Evolutionary conservation across 2,888 invertebrate genomes (phyloP), one percentile per base, ranked within the genome.

Genomic region (Cacoxenus indagator): DNA sequence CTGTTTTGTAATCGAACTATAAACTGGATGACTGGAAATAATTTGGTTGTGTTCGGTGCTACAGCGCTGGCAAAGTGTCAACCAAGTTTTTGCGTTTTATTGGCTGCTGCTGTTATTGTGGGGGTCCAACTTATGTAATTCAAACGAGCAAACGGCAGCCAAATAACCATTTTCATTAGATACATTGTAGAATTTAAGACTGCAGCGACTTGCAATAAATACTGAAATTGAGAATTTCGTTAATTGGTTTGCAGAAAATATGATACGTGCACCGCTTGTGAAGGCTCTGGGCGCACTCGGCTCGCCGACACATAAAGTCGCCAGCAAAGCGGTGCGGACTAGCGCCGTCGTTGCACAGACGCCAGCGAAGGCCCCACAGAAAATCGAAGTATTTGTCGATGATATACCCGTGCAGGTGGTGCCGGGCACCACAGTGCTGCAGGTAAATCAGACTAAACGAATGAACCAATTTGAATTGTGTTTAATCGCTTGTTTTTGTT

Each of bases 381-480:
- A 94, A 85, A 91, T 98, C 54, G 98, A 99, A 90, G 94, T 99
- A 59, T 99, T 98, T 89, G 95, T 99, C 82, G 97, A 99, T 91
- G 99, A 98, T 88, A 95, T 96, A 87, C 93, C 95, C 73, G 97
- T 99, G 1, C 90, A 94, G 84, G 99, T 99, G 45, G 93, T 94
- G 55, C 98, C 99, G 27, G 99, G 99, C 67, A 98, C 98, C 31
- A 99, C 99, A 55, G 96, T 99, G 26, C 90, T 99, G 71, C 97
- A 97, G 92, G 97, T 96, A 88, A 84, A 70, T 9, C 27, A 43
- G 73, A 69, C 4, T 9, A 48, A n/a, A 48, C 22, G 3, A n/a
- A 17, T 1, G n/a, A 17, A 46, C 48, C 17, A 19, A 59, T 57
- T 8, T 57, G 14, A 37, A 51, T 17, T 19, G 22, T 51, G 22